Conservation (phyloP, 2,888 invertebrate genomes). For the Hoplodrina blanda region DNA sequence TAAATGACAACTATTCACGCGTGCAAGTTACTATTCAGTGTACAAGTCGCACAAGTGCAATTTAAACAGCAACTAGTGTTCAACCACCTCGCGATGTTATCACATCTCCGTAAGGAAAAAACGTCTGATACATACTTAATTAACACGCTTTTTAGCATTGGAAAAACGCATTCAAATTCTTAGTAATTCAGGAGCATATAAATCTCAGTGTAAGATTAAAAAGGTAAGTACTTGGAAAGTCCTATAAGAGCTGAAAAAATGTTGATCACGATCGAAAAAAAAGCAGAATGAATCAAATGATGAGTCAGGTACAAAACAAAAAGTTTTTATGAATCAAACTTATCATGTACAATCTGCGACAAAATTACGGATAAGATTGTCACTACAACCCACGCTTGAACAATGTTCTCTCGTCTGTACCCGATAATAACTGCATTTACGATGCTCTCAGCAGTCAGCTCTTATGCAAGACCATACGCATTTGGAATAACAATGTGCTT, state of each 20-base stretch:
- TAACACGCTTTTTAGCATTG: constrained; percentile 18
- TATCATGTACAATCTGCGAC: constrained; percentile 46
- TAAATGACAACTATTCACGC: constrained; percentile 47
- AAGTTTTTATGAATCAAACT: constrained; percentile 49
- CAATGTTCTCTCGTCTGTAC: constrained; percentile 31
- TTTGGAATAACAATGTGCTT: constrained; percentile 53
- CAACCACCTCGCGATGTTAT: constrained; percentile 27
- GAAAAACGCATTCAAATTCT: constrained; percentile 32
- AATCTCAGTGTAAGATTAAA: constrained; percentile 13
- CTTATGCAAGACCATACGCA: constrained; percentile 47
- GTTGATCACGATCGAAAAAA: constrained; percentile 16
- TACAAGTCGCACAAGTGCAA: constrained; percentile 17
- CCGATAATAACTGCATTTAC: constrained; percentile 56
- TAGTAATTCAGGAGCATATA: not conserved
- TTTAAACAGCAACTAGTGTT: constrained; percentile 16
- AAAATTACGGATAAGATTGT: constrained; percentile 46
- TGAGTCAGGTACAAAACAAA: constrained; percentile 36
- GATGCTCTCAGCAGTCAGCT: constrained; percentile 37
- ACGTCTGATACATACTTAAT: constrained; percentile 30
- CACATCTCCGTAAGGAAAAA: constrained; percentile 29
- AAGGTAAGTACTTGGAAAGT: constrained; percentile 27
- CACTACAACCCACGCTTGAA: constrained; percentile 40
- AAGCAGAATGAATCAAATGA: constrained; percentile 29
- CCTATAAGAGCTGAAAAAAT: not conserved
- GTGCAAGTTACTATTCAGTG: not conserved